Conservation (phyloP, 2,888 invertebrate species). For the Epicampocera succincta region DNA sequence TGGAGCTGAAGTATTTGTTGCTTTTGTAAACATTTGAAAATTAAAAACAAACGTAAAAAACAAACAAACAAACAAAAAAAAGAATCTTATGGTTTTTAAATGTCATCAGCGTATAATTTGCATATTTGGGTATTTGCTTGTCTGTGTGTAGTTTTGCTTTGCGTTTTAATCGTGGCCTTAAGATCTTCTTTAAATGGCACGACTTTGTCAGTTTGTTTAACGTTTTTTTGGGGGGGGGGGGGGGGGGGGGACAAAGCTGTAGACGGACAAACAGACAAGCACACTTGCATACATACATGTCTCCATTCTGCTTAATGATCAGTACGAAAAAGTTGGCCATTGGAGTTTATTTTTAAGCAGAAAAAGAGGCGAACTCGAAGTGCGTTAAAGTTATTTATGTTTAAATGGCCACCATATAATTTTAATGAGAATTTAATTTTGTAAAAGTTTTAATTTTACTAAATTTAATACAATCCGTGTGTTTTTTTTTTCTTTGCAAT, state of each 20-base stretch:
- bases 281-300: slow-evolving; percentile 13
- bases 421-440: slow-evolving; percentile 38
- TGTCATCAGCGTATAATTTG: slow-evolving; percentile 71
- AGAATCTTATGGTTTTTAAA: slow-evolving; percentile 64
- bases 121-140: slow-evolving; percentile 66
- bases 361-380: background rate
- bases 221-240: too few relatives aligned
- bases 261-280: background rate
- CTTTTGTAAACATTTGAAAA: slow-evolving; percentile 24
- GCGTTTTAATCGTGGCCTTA: slow-evolving; percentile 59
- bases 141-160: slow-evolving; percentile 15
- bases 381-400: slow-evolving; percentile 51
- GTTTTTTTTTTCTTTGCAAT: slow-evolving; percentile 25
- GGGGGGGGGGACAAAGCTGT: background rate
- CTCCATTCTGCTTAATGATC: slow-evolving; percentile 48
- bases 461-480: background rate
- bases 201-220: slow-evolving; percentile 50
- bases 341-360: slow-evolving; percentile 24
- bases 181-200: slow-evolving; percentile 65
- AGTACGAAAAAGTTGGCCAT: slow-evolving; percentile 40
- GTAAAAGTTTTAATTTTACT: slow-evolving; percentile 12
- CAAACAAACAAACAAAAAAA: slow-evolving; percentile 22
- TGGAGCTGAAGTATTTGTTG: slow-evolving; percentile 16
- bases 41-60: too few relatives aligned
- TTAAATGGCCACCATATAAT: slow-evolving; percentile 21